A percentile compares a stretch with the other conserved stretches of the same genome.
Conservation (phyloP, 2,888 invertebrate species). For the Metalampra italica region DNA sequence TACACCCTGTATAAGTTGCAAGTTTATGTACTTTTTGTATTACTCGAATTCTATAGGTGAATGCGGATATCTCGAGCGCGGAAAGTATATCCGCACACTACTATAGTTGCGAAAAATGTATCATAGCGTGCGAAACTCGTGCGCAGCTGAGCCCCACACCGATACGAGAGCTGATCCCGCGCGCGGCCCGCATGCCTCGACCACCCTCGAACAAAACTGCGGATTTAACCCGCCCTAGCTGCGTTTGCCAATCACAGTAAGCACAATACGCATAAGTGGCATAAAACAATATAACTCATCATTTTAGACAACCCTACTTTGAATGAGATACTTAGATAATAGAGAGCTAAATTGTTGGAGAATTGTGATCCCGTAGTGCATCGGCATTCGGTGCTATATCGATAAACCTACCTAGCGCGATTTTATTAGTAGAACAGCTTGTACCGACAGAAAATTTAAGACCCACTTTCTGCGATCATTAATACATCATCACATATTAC, state of each 20-base stretch:
- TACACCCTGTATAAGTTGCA: too few species aligned
- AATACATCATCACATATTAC: too few species aligned
- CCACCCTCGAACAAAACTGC: constrained; percentile 56
- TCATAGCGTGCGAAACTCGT: constrained; percentile 40
- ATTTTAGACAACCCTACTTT: constrained; percentile 6
- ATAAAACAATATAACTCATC: neutral
- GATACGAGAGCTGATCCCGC: constrained; percentile 38
- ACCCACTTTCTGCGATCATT: too few species aligned
- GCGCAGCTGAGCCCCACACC: constrained; percentile 50
- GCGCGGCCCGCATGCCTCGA: constrained; percentile 62
- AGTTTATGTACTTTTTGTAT: too few species aligned
- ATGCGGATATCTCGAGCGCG: constrained; percentile 33
- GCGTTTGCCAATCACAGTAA: constrained; percentile 10
- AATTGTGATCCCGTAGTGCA: constrained; percentile 2
- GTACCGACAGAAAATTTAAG: too few species aligned
- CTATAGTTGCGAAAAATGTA: constrained; percentile 26
- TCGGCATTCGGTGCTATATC: neutral
- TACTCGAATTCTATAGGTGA: neutral
- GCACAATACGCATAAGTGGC: constrained; percentile 6
- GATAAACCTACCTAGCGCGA: too few species aligned
- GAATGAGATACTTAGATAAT: constrained; percentile 6
- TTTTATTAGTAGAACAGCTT: neutral
- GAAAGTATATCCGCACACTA: constrained; percentile 44
- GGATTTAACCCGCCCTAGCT: constrained; percentile 15
- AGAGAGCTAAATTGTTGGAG: constrained; percentile 4